A percentile compares a stretch with the other conserved stretches of the same genome.
phyloP scores from a whole-genome alignment of 2,888 invertebrate genomes.

The Belgica antarctica region DNA sequence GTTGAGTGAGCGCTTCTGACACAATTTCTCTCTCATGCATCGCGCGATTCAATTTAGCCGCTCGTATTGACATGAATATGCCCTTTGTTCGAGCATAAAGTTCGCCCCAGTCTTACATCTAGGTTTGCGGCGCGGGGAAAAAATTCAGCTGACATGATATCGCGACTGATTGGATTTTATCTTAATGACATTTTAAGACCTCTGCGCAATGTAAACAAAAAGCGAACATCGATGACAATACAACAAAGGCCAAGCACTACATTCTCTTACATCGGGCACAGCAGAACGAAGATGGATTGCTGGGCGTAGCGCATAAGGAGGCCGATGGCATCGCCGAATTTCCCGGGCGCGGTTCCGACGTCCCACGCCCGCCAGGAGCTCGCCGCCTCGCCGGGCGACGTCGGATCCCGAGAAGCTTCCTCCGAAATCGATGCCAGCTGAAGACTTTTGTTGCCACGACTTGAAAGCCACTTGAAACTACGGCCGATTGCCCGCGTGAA shows the following conservation, averaged over 20 bases:
- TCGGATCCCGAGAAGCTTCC: not conserved
- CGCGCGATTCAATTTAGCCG: not conserved
- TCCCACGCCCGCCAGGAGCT: constrained; percentile 51
- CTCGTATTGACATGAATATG: no score
- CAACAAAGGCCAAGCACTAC: not conserved
- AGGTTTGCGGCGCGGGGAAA: no score
- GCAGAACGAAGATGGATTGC: constrained; percentile 54
- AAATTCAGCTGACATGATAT: no score
- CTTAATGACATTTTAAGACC: not conserved
- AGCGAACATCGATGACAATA: not conserved
- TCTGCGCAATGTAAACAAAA: not conserved
- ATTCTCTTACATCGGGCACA: constrained; percentile 54
- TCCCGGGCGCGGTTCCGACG: constrained; percentile 53
- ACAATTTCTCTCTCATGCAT: not conserved
- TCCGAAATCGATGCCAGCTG: not conserved
- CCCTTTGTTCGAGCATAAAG: no score
- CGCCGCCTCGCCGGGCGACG: not conserved
- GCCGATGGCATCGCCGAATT: constrained; percentile 55
- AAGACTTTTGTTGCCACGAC: not conserved
- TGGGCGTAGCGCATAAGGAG: constrained; percentile 55
- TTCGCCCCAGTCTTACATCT: no score
- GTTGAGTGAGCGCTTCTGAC: not conserved
- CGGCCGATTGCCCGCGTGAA: not conserved
- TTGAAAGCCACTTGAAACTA: not conserved
- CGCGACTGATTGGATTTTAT: no score